Evolutionary conservation across 2,888 invertebrate genomes (phyloP), one percentile per base, ranked within the genome.

Genomic region (Acleris cristana): DNA sequence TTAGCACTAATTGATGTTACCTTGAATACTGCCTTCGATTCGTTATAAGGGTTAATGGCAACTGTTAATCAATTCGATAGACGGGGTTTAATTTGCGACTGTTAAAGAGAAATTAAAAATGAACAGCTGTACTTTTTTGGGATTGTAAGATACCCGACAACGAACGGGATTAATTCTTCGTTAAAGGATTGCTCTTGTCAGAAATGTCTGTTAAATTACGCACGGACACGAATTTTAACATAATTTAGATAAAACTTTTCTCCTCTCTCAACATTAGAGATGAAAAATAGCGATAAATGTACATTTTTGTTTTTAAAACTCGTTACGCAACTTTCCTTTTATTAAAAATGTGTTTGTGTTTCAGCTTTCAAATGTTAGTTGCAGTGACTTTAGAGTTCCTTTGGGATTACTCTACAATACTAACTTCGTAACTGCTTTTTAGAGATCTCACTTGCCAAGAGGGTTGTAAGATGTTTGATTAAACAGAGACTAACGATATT

Each of bases 1-100:
- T 60, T 60, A 53, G 57, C 59, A 54, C 67, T 67, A 67, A 67
- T 67, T 67, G 67, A 67, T 63, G 67, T 67, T 63, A 67, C 67
- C 67, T 67, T 67, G 67, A 63, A 66, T 49, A 53, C 54, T 56
- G 62, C 56, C 34, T 58, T 40, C 40, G 56, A 19, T 65, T 67
- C 58, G 62, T 67, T 61, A 49, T 58, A 67, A 63, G 57, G 62
- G 62, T 53, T 63, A 58, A 58, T 63, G 40, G 57, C 53, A 34
- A 67, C 57, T 63, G 67, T 67, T 67, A 67, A 67, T 67, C 63
- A 67, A 63, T 63, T 53, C 62, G 57, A 54, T 23, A 57, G 63
- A 63, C 57, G 48, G 53, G 57, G 53, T 34, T 63, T 63, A 63
- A 67, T 67, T 66, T 40, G 53, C 34, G 53, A 30, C 66, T 30